Evolutionary conservation across 2,797 vertebrate species (phyloP).

Genomic region (Lutjanus argentimaculatus): DNA sequence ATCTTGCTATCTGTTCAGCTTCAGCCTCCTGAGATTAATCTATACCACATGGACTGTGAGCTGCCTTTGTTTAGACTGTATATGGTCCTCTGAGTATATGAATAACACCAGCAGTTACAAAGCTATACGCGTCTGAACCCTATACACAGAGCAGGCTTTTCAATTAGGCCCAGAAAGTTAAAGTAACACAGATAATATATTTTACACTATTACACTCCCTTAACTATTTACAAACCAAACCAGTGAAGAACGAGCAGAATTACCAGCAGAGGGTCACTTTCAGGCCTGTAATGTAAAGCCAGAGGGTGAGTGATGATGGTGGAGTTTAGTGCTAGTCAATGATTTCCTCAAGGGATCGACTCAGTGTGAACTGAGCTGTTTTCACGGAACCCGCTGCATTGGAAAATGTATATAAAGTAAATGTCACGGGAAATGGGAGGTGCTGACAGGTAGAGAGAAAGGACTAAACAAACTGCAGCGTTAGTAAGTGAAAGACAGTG

Average conservation of each 20-base stretch:
- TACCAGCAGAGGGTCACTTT: conserved; percentile 59
- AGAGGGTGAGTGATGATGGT: conserved; percentile 64
- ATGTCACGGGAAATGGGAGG: conserved; percentile 81
- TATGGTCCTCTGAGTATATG: conserved; percentile 46
- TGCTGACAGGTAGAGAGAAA: conserved; percentile 83
- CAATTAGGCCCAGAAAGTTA: conserved; percentile 26
- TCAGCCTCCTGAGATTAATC: conserved; percentile 47
- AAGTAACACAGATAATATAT: conserved; percentile 19
- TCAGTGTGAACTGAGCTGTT: conserved; percentile 70
- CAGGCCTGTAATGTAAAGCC: conserved; percentile 55
- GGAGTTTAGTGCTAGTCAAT: conserved; percentile 74
- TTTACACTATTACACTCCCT: conserved; percentile 42
- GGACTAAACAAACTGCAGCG: conserved; percentile 80
- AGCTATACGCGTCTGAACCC: conserved; percentile 32
- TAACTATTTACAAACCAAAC: conserved; percentile 61
- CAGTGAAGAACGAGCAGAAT: conserved; percentile 54
- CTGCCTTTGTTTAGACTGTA: conserved; percentile 49
- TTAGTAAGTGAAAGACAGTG: conserved; percentile 75
- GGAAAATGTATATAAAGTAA: conserved; percentile 83
- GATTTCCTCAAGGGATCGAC: conserved; percentile 70
- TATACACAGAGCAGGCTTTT: conserved; percentile 1
- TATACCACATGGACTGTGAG: conserved; percentile 37
- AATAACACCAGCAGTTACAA: conserved; percentile 52
- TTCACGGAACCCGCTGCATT: conserved; percentile 60
- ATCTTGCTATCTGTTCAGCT: conserved; percentile 29